Conservation (phyloP, 2,797 vertebrate genomes). For the Momotus momota region DNA sequence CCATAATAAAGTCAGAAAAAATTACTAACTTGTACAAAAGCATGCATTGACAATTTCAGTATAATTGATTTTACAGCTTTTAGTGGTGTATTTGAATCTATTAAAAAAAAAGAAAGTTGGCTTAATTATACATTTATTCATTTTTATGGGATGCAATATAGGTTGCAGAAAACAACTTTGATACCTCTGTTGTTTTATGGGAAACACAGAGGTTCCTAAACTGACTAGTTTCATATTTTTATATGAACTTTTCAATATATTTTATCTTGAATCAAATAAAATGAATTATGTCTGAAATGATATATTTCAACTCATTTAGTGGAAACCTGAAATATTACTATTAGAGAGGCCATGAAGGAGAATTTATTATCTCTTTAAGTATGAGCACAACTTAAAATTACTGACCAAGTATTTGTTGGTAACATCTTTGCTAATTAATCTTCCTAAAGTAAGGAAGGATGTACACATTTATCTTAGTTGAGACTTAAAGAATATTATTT, state of each 20-base stretch:
- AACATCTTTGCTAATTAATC: background rate
- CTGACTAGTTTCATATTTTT: background rate
- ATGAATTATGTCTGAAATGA: background rate
- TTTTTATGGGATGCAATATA: background rate
- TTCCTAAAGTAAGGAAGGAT: background rate
- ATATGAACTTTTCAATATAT: background rate
- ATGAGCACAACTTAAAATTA: background rate
- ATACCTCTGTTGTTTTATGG: background rate
- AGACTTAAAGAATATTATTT: background rate
- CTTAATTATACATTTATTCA: no score
- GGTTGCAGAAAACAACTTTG: background rate
- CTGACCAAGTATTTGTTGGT: background rate
- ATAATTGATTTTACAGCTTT: background rate
- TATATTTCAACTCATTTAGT: background rate
- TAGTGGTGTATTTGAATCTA: no score
- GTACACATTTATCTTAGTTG: background rate
- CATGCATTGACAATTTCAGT: background rate
- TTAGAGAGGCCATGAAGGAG: background rate
- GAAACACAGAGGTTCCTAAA: background rate
- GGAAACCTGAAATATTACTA: background rate
- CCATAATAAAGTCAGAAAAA: background rate
- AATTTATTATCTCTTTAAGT: no score
- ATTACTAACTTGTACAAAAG: background rate
- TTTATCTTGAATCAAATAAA: background rate
- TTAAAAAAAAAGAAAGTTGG: no score